These are phyloP conservation scores for Natator depressus DNA, from an alignment of 2,113 vertebrate species.

Conservation along the genomic window DNA sequence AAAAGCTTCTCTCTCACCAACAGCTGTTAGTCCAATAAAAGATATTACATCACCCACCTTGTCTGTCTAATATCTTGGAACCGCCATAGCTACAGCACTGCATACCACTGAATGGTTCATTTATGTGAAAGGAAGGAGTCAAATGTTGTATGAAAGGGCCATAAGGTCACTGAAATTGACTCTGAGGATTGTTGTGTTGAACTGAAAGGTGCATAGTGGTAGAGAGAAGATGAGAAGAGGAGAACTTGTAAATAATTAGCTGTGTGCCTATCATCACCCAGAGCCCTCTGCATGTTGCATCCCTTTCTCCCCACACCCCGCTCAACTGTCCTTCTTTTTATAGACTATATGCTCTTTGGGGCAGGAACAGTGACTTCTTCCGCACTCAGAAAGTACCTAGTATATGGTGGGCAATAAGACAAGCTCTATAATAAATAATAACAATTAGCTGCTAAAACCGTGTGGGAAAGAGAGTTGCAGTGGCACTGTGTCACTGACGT, in stretches of 20 bases:
- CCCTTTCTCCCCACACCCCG: rapidly evolving
- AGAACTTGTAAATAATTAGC: background rate
- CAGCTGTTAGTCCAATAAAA: too few relatives aligned
- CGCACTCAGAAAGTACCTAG: background rate
- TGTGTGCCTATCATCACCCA: background rate
- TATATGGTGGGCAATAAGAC: background rate
- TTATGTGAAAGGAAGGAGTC: too few relatives aligned
- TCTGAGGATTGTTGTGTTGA: background rate
- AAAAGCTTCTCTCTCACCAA: too few relatives aligned
- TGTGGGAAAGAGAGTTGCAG: background rate
- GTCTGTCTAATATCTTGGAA: too few relatives aligned
- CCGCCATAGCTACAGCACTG: too few relatives aligned
- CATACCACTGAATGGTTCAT: too few relatives aligned
- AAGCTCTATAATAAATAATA: background rate
- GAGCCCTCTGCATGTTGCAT: background rate
- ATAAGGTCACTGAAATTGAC: background rate
- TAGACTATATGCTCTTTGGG: background rate
- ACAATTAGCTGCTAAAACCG: background rate
- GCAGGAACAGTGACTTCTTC: background rate
- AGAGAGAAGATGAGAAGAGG: background rate
- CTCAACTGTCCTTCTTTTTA: too few relatives aligned
- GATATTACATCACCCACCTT: too few relatives aligned
- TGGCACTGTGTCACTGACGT: too few relatives aligned
- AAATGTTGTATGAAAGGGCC: background rate
- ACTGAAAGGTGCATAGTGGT: background rate